These are phyloP conservation scores for Zaprionus africanus DNA, from an alignment of 1,140 invertebrate genomes.

Conservation along the genomic window DNA sequence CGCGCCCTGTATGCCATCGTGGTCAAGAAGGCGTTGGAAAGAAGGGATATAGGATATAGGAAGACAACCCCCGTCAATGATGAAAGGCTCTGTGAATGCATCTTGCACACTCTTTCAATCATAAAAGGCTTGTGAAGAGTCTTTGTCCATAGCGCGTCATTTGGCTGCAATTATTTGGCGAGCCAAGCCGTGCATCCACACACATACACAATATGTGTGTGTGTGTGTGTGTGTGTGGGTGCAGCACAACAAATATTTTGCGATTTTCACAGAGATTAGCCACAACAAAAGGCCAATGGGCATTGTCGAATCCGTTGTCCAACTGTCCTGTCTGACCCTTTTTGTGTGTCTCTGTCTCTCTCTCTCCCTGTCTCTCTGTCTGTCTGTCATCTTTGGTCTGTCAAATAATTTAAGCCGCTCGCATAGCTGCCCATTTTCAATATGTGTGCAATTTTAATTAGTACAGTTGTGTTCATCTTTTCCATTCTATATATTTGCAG, in stretches of 20 bases:
- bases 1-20: not conserved
- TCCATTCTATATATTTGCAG: conserved; percentile 40
- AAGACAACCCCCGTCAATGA: conserved; percentile 3
- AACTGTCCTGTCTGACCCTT: conserved; percentile 70
- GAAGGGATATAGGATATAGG: not conserved
- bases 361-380: not conserved
- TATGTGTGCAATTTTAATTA: conserved; percentile 24
- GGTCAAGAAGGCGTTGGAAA: conserved; percentile 12
- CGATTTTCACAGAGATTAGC: conserved; percentile 82
- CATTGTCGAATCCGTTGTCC: conserved; percentile 63
- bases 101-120: conserved; percentile 28
- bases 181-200: conserved; percentile 20
- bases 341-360: conserved; percentile 20
- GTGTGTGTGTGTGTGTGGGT: not conserved
- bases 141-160: conserved; percentile 65
- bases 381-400: conserved; percentile 24
- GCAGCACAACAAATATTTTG: conserved; percentile 52
- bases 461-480: conserved; percentile 60
- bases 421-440: conserved; percentile 14
- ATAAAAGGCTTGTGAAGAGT: conserved; percentile 39
- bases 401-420: conserved; percentile 34
- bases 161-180: conserved; percentile 75
- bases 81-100: conserved; percentile 42
- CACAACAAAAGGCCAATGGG: conserved; percentile 65
- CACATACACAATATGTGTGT: not conserved